These are phyloP conservation scores for zebrafish (Danio rerio) DNA, from an alignment of 2,113 vertebrate genomes.

Conservation along the genomic window GRCz12tu NC_133177.1:45282001-45282500, in stretches of 20 bases:
- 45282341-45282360: not conserved
- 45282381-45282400: slow-evolving; percentile 16
- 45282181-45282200: not conserved
- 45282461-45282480: not conserved
- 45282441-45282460: not conserved
- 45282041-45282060: too few species aligned
- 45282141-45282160: not conserved
- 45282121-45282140: too few species aligned
- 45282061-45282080: too few species aligned
- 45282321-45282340: slow-evolving; percentile 19
- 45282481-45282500: not conserved
- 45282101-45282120: not conserved
- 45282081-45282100: too few species aligned
- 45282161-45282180: too few species aligned
- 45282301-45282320: not conserved
- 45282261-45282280: not conserved
- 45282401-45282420: slow-evolving; percentile 22
- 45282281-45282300: slow-evolving; percentile 3
- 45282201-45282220: not conserved
- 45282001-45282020: too few species aligned
- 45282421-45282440: slow-evolving; percentile 24
- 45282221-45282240: slow-evolving; percentile 5
- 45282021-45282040: too few species aligned
- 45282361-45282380: slow-evolving; percentile 29
- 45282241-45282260: slow-evolving; percentile 18